Evolutionary conservation across 2,888 invertebrate genomes (phyloP), one percentile per base, ranked within the genome.

Genomic region (Erebia epiphron): DNA sequence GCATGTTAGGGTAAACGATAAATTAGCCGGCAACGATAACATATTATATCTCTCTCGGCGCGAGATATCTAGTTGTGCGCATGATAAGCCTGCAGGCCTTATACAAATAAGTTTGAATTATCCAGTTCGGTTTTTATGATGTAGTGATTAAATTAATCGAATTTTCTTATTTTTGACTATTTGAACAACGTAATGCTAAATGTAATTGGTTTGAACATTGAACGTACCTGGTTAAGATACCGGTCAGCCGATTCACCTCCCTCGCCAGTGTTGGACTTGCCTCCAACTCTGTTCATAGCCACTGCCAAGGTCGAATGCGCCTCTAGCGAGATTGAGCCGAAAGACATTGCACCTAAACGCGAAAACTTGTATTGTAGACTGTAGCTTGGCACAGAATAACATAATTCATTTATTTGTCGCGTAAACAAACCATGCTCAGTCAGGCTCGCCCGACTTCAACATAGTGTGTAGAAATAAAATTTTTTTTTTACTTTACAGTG

Each of bases 221-320:
- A 7, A 41, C 26, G 13, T 71, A 93, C 94, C 80, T 92, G 86
- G 80, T 95, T 94, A 71, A 97, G 90, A 86, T 98, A 98, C 69
- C 97, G 93, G 80, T 97, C 97, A 0, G 96, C 95, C 81, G 96
- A 95, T 87, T 97, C 97, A 71, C 98, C 99, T 71, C 99, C 99
- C 92, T 99, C 99, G 35, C 99, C 99, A 0, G 99, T 99, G 89
- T 99, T 99, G 74, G 99, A 99, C 93, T 99, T 99, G 76, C 98
- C 99, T 3, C 98, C 98, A 79, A 99, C 96, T 77, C 97, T 95
- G 90, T 99, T 99, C 99, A 99, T 99, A 0, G 99, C 99, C 68
- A 98, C 94, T 0, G 99, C 99, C 46, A 99, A 94, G 0, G 99
- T 97, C 41, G 97, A 95, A 94, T 99, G 99, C 1, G 99, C 98